These are phyloP conservation scores for Ptychoptera contaminata DNA, from an alignment of 2,888 invertebrate genomes.

Conservation along the genomic window DNA sequence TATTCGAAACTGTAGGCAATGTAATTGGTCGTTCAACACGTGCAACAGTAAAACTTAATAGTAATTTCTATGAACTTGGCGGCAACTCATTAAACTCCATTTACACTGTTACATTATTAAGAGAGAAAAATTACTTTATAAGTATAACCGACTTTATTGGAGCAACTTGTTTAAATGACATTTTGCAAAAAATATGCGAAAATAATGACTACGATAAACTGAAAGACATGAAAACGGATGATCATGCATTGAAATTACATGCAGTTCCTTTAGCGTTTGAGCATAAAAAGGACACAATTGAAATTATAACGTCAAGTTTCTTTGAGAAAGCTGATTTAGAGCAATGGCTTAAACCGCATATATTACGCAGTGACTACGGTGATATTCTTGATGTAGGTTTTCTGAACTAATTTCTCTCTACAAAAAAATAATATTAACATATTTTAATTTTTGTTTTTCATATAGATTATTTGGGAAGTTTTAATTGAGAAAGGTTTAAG, in stretches of 20 bases:
- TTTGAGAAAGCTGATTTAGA: slow-evolving; percentile 76
- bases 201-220: slow-evolving; percentile 20
- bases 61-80: slow-evolving; percentile 71
- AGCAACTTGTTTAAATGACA: slow-evolving; percentile 51
- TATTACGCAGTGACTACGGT: slow-evolving; percentile 49
- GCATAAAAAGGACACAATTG: slow-evolving; percentile 49
- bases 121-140: slow-evolving; percentile 62
- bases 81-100: slow-evolving; percentile 80
- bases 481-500: slow-evolving; percentile 56
- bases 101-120: slow-evolving; percentile 58
- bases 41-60: slow-evolving; percentile 41
- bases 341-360: slow-evolving; percentile 55
- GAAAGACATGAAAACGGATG: background rate
- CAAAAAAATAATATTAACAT: background rate
- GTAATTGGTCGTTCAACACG: slow-evolving; percentile 51
- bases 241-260: slow-evolving; percentile 18
- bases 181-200: slow-evolving; percentile 41
- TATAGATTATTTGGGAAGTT: slow-evolving; percentile 42
- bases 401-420: background rate
- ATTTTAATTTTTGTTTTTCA: background rate
- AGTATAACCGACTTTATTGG: slow-evolving; percentile 70
- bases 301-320: slow-evolving; percentile 71
- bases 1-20: slow-evolving; percentile 59
- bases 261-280: slow-evolving; percentile 26
- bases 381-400: slow-evolving; percentile 39